Conservation (phyloP, 2,888 invertebrate species). For the Lasioglossum vierecki region DNA sequence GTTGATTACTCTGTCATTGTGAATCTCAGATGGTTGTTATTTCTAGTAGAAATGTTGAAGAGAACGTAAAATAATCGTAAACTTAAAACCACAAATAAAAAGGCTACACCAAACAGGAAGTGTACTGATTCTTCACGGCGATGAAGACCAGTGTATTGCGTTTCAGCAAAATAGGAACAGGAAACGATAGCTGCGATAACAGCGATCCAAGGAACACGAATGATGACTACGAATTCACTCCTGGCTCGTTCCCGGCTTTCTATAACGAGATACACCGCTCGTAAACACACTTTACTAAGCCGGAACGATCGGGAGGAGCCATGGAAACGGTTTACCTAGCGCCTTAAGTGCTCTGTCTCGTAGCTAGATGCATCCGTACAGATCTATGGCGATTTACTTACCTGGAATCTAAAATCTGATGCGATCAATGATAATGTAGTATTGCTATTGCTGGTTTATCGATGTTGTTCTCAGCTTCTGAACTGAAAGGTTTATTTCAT, state of each 20-base stretch:
- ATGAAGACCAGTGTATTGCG: not conserved
- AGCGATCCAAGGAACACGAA: conserved; percentile 17
- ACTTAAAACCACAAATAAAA: not conserved
- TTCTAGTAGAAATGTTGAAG: not conserved
- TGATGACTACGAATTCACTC: conserved; percentile 32
- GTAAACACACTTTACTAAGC: conserved; percentile 64
- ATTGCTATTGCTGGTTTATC: not conserved
- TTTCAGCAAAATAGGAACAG: conserved; percentile 24
- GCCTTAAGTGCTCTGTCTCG: conserved; percentile 46
- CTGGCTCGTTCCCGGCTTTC: conserved; percentile 49
- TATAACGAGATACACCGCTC: conserved; percentile 61
- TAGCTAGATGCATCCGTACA: conserved; percentile 27
- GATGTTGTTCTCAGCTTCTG: not conserved
- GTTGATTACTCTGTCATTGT: not conserved
- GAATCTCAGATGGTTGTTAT: not conserved
- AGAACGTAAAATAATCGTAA: not conserved
- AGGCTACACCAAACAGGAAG: not conserved
- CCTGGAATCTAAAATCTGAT: conserved; percentile 19
- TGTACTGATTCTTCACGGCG: not conserved
- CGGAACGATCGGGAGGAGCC: conserved; percentile 52
- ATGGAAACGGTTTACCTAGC: conserved; percentile 47
- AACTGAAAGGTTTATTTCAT: not conserved
- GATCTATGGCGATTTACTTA: conserved; percentile 22
- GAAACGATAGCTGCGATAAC: conserved; percentile 45
- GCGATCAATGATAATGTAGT: conserved; percentile 13